Evolutionary conservation across 2,888 invertebrate species (phyloP).

Genomic region (Acleris cristana): DNA sequence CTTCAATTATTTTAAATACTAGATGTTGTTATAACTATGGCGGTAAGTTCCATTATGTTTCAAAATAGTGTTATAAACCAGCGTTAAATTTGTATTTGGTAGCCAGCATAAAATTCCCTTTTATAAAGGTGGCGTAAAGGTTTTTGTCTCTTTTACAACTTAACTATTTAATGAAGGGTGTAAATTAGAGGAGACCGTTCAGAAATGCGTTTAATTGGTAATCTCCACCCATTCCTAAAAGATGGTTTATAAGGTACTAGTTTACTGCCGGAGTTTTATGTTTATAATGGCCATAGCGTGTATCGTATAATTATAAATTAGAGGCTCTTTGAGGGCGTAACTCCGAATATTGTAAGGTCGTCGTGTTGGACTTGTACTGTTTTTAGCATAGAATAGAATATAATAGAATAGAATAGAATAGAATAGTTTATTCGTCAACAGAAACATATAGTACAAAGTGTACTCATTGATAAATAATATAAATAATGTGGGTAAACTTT

Average conservation of each 20-base stretch:
- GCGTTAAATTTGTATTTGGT: not conserved
- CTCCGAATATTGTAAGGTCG: too few relatives aligned
- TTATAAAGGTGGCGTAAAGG: conserved; percentile 6
- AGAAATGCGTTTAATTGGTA: conserved; percentile 13
- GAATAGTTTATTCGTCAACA: too few relatives aligned
- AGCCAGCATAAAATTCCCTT: conserved; percentile 6
- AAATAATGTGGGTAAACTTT: too few relatives aligned
- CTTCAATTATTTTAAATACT: not conserved
- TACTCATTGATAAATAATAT: too few relatives aligned
- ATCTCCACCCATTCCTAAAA: conserved; percentile 1
- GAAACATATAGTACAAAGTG: too few relatives aligned
- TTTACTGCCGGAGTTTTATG: not conserved
- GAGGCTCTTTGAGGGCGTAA: not conserved
- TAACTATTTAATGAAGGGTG: conserved; percentile 23
- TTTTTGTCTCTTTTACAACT: conserved; percentile 16
- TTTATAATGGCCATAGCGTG: not conserved
- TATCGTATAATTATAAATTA: not conserved
- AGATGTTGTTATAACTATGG: not conserved
- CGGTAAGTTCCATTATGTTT: not conserved
- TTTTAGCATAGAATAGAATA: too few relatives aligned
- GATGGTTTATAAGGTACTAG: conserved; percentile 3
- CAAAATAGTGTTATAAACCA: not conserved
- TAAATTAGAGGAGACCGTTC: conserved; percentile 12
- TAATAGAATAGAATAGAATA: too few relatives aligned
- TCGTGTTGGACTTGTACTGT: too few relatives aligned